A percentile compares a stretch with the other conserved stretches of the same genome.
Evolutionary conservation across 2,797 vertebrate species (phyloP).

Genomic region (Peromyscus aztecus): DNA sequence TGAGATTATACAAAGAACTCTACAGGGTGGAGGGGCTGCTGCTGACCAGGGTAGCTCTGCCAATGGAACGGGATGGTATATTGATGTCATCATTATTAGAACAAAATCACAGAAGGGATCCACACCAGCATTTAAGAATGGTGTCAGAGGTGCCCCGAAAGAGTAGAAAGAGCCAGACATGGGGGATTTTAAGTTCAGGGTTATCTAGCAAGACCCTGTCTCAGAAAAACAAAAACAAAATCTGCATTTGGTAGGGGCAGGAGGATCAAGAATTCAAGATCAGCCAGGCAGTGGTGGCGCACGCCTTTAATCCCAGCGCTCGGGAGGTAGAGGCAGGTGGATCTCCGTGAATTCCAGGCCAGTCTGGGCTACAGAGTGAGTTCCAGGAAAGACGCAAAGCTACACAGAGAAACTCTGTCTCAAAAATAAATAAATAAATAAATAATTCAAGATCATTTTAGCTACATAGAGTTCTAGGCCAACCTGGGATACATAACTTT

Average conservation of each 20-base stretch:
- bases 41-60: not conserved
- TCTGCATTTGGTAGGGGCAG: not conserved
- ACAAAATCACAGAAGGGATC: too few species aligned
- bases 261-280: not conserved
- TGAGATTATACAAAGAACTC: not conserved
- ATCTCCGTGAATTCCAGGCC: too few species aligned
- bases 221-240: not conserved
- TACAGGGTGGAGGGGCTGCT: not conserved
- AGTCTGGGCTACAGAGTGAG: too few species aligned
- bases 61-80: not conserved
- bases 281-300: too few species aligned
- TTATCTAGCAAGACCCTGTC: not conserved
- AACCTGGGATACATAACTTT: not conserved
- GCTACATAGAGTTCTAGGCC: not conserved
- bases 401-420: too few species aligned
- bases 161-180: not conserved
- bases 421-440: too few species aligned
- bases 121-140: not conserved
- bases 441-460: not conserved
- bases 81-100: too few species aligned
- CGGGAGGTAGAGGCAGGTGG: too few species aligned
- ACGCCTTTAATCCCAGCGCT: too few species aligned
- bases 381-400: too few species aligned
- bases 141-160: not conserved
- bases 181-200: not conserved